These are phyloP conservation scores for Dicaeum eximium DNA, from an alignment of 2,113 vertebrate genomes.

Conservation along the genomic window DNA sequence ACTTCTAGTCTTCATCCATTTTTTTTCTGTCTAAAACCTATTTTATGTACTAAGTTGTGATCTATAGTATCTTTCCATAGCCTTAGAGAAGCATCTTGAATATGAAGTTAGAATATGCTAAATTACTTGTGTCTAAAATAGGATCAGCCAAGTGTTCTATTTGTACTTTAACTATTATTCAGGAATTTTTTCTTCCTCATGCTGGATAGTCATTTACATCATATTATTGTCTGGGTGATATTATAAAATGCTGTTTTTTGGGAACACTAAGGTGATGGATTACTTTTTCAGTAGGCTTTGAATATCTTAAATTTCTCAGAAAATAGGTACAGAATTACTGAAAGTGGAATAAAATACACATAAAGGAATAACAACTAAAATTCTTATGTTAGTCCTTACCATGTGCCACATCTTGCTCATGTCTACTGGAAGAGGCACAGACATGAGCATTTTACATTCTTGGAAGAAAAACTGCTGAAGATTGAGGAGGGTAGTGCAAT, in stretches of 20 bases:
- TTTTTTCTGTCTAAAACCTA: background rate
- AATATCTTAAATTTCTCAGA: background rate
- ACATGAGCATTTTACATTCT: background rate
- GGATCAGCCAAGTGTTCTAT: background rate
- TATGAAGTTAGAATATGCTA: background rate
- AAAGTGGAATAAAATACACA: background rate
- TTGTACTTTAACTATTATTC: background rate
- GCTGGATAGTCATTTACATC: background rate
- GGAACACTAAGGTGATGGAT: background rate
- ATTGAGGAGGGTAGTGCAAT: background rate
- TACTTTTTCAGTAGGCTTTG: background rate
- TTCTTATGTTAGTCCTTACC: background rate
- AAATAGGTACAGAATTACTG: background rate
- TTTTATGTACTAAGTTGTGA: background rate
- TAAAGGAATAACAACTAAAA: background rate
- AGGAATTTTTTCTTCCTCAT: background rate
- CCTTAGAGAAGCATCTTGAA: background rate
- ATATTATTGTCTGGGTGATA: background rate
- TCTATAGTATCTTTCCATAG: background rate
- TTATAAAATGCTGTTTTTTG: background rate
- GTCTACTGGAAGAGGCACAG: background rate
- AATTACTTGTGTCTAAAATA: background rate
- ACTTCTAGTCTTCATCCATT: background rate
- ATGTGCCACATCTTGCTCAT: background rate
- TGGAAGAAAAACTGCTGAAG: background rate